phyloP scores from a whole-genome alignment of 2,888 invertebrate genomes.

The Diaprepes abbreviatus region DNA sequence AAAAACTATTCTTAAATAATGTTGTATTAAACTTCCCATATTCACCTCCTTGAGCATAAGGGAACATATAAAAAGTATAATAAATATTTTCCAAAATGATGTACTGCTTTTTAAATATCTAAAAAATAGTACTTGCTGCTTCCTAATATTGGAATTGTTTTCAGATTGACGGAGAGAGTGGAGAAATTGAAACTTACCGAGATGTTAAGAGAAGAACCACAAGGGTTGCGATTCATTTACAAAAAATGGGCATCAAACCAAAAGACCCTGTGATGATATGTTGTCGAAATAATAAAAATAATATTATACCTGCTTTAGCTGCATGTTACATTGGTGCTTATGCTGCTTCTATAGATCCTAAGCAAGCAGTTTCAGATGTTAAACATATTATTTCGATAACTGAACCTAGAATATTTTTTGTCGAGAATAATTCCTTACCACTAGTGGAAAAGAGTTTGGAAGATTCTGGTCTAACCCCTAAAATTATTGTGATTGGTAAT shows the following conservation, averaged over 20 bases:
- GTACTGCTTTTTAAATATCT: too few species aligned
- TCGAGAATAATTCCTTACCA: constrained; percentile 35
- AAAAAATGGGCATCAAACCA: constrained; percentile 62
- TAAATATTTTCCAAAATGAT: too few species aligned
- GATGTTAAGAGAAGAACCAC: constrained; percentile 65
- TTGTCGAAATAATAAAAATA: constrained; percentile 67
- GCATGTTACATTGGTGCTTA: constrained; percentile 66
- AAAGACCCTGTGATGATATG: constrained; percentile 69
- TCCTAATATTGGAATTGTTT: not conserved
- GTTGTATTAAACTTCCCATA: too few species aligned
- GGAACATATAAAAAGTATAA: too few species aligned
- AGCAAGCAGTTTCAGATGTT: constrained; percentile 43
- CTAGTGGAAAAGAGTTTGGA: constrained; percentile 50
- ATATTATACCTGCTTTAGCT: constrained; percentile 68
- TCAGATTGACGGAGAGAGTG: constrained; percentile 48
- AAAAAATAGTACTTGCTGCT: too few species aligned
- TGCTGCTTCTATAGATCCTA: constrained; percentile 56
- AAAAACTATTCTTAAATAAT: too few species aligned
- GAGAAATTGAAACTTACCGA: constrained; percentile 63
- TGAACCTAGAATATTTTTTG: constrained; percentile 33
- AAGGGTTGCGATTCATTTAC: constrained; percentile 66
- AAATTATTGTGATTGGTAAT: constrained; percentile 55
- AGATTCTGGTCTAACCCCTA: constrained; percentile 41
- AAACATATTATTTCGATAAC: constrained; percentile 6
- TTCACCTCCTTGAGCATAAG: too few species aligned